Conservation (phyloP, 1,140 invertebrate species). For the Phortica variegata region DNA sequence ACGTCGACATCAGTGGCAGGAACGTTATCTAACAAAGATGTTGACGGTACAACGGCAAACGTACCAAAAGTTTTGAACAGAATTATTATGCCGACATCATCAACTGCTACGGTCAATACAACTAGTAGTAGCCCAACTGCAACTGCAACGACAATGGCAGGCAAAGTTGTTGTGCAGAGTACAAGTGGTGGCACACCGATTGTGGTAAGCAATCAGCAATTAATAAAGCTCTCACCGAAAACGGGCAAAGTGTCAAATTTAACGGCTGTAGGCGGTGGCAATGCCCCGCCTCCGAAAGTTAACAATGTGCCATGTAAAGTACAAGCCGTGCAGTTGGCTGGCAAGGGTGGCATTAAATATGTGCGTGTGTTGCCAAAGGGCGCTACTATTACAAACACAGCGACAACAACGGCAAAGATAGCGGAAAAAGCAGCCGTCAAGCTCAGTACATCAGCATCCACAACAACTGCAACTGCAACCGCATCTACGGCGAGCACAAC, state of each 20-base stretch:
- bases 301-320: too few relatives aligned
- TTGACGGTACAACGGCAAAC: too few relatives aligned
- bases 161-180: conserved; percentile 39
- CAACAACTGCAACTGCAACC: background rate
- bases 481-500: background rate
- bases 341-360: conserved; percentile 48
- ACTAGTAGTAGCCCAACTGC: too few relatives aligned
- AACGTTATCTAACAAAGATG: too few relatives aligned
- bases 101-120: conserved; percentile 4
- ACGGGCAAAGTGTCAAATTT: conserved; percentile 1
- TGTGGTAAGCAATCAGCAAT: conserved; percentile 37
- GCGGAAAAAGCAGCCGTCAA: too few relatives aligned
- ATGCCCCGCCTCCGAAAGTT: background rate
- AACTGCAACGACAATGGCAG: conserved; percentile 3
- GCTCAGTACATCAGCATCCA: background rate
- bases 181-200: conserved; percentile 37
- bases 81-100: background rate
- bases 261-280: background rate
- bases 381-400: background rate
- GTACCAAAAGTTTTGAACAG: too few relatives aligned
- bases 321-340: conserved; percentile 39
- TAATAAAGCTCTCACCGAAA: conserved; percentile 47
- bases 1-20: background rate
- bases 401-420: conserved; percentile 13
- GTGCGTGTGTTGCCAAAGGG: conserved; percentile 35